Evolutionary conservation across 1,140 invertebrate species (phyloP).

Genomic region (Stegodyphus dumicola): DNA sequence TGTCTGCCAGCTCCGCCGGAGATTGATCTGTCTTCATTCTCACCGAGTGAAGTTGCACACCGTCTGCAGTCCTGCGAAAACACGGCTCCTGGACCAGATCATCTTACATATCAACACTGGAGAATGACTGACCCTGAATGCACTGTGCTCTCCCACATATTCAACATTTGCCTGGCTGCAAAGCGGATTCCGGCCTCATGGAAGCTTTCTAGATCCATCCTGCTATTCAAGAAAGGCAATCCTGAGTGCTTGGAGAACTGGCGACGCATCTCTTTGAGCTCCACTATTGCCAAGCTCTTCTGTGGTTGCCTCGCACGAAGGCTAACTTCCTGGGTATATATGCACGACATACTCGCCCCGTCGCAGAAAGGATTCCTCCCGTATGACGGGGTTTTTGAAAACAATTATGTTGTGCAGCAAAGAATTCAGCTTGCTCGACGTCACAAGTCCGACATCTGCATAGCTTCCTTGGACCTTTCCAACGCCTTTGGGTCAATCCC

Average conservation of each 20-base stretch:
- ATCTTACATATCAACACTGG: slow-evolving; percentile 7
- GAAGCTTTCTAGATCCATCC: not conserved
- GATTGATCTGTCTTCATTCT: not conserved
- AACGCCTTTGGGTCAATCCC: slow-evolving; percentile 13
- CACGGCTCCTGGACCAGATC: not conserved
- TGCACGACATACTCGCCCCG: slow-evolving; percentile 22
- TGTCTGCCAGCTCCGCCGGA: too few relatives aligned
- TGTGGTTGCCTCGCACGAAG: slow-evolving; percentile 63
- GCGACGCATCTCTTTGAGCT: not conserved
- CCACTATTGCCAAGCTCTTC: slow-evolving; percentile 12
- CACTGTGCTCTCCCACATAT: not conserved
- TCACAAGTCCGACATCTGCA: not conserved
- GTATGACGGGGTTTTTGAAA: slow-evolving; percentile 65
- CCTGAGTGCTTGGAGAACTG: not conserved
- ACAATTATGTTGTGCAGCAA: slow-evolving; percentile 66
- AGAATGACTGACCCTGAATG: not conserved
- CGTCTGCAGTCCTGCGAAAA: not conserved
- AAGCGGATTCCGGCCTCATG: not conserved
- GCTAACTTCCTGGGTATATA: slow-evolving; percentile 62
- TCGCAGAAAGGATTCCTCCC: too few relatives aligned
- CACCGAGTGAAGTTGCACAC: not conserved
- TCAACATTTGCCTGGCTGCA: not conserved
- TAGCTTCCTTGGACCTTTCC: not conserved
- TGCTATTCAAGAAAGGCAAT: not conserved
- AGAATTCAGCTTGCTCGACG: slow-evolving; percentile 62